Percentiles rank a stretch among this genome's conserved stretches.
These are phyloP conservation scores for Nothobranchius kuhntae DNA, from an alignment of 2,113 vertebrate genomes.

Conservation along the genomic window DNA sequence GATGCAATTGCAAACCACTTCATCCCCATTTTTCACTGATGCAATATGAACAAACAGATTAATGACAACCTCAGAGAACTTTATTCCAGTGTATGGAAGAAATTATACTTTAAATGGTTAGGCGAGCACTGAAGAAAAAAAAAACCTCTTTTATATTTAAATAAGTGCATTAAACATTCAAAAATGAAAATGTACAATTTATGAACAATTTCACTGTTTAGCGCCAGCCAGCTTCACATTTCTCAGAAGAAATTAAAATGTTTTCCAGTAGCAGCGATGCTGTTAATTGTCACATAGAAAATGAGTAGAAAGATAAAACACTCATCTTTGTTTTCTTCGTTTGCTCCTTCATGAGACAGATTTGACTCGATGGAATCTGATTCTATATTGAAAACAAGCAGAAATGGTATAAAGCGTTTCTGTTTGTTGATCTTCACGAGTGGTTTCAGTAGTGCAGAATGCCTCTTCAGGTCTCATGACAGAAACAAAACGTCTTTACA, in stretches of 20 bases:
- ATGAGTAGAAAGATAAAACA: constrained; percentile 20
- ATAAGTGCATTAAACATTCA: constrained; percentile 76
- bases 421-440: constrained; percentile 15
- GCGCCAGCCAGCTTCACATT: constrained; percentile 47
- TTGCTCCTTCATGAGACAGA: constrained; percentile 12
- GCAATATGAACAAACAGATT: background rate
- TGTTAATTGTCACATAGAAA: constrained; percentile 10
- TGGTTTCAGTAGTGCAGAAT: too few relatives aligned
- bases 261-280: constrained; percentile 32
- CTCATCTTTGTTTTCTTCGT: constrained; percentile 1
- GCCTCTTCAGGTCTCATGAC: constrained; percentile 21
- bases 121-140: constrained; percentile 73
- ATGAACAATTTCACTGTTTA: constrained; percentile 52
- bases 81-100: constrained; percentile 49
- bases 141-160: constrained; percentile 70
- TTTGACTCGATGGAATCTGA: constrained; percentile 7
- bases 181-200: constrained; percentile 76
- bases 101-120: constrained; percentile 78
- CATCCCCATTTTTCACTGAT: background rate
- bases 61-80: constrained; percentile 12
- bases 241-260: constrained; percentile 45
- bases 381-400: constrained; percentile 17
- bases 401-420: constrained; percentile 36
- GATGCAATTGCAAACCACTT: too few relatives aligned
- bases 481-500: constrained; percentile 46